Base-by-base conservation (phyloP, 1,140 invertebrate species). In the Leptopilina clavipes region DNA sequence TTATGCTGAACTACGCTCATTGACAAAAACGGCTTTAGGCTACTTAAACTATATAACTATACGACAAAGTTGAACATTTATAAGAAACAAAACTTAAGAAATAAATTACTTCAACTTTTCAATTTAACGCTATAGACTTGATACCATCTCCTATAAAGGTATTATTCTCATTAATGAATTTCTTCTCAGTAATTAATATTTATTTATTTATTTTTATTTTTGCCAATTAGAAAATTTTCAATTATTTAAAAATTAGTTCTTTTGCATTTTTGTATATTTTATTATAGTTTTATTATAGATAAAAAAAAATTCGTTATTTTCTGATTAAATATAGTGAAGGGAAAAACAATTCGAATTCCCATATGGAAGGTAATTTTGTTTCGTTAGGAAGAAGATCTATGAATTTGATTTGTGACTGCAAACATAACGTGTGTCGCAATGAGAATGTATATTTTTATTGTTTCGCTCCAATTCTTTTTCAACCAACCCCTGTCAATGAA, bases 401-500 rank as follows among this genome's bases (percentile, higher is more conserved):
- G 19, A 37, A 65, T 65, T 65, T 65, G 59, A 65, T 65, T 22
- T 65, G 59, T 31, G 22, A 65, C 59, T 65, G 59, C 22, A 65
- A 65, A 65, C 22, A n/a, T 65, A 65, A 65, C 59, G 25, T 65
- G 25, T 65, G 56, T 17, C n/a, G 48, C 48, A 59, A 59, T 59
- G 56, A 65, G 56, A 19, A 65, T 65, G 22, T 65, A 65, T 52
- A 71, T 76, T 81, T 83, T 79, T 79, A 83, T 81, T 78, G 73
- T 73, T 70, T 76, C 75, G 79, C 52, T 74, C 75, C 78, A 81
- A 80, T 83, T 83, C 81, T 71, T 75, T 79, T 80, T 77, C 71
- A 22, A 72, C 72, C 73, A 75, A 76, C 72, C 72, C 14, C 48
- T 59, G 25, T 59, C 76, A 31, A 22, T 65, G 12, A 12, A 31